Evolutionary conservation across 2,888 invertebrate species (phyloP).

Genomic region (Cephus nigrinus): DNA sequence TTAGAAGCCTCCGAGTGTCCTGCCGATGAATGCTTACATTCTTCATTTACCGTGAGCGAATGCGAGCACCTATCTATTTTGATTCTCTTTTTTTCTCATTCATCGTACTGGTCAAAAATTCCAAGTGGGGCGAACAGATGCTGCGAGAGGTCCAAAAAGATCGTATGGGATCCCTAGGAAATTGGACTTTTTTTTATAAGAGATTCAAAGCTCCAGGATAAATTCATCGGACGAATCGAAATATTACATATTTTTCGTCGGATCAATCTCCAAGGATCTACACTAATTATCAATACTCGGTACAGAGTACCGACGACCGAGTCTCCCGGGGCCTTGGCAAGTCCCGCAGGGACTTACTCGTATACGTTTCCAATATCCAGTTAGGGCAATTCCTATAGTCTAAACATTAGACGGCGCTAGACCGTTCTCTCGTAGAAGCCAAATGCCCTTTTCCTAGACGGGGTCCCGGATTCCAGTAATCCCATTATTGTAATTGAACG

Average conservation of each 20-base stretch:
- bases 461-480: constrained; percentile 35
- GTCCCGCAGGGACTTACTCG: background rate
- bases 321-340: background rate
- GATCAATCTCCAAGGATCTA: background rate
- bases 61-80: background rate
- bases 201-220: background rate
- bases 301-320: background rate
- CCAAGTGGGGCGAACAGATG: background rate
- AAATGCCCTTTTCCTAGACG: background rate
- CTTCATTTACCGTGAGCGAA: background rate
- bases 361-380: background rate
- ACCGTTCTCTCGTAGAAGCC: background rate
- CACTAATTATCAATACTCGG: background rate
- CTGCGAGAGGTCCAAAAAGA: background rate
- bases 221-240: background rate
- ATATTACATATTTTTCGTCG: background rate
- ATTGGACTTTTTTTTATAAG: background rate
- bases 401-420: background rate
- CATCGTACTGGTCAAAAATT: background rate
- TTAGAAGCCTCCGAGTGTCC: constrained; percentile 45
- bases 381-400: background rate
- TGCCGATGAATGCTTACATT: background rate
- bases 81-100: background rate
- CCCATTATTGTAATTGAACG: constrained; percentile 42
- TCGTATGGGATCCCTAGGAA: background rate